These are phyloP conservation scores for Collichthys lucidus DNA, from an alignment of 2,113 vertebrate genomes.

Conservation along the genomic window DNA sequence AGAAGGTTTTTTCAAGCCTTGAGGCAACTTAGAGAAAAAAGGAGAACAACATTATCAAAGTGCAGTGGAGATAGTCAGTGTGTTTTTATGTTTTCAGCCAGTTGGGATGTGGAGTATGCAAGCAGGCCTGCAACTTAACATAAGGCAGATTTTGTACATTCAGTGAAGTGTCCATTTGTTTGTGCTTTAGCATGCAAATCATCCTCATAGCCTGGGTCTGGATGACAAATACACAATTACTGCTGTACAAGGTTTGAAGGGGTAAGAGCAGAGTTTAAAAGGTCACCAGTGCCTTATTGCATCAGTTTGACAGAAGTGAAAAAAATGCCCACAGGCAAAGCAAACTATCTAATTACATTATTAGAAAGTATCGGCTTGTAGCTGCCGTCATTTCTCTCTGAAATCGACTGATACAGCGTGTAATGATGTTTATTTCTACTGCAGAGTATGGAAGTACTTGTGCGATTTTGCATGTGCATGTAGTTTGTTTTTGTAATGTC, in stretches of 20 bases:
- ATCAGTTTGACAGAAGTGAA: conserved; percentile 1
- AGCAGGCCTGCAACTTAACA: neutral
- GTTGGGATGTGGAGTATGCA: neutral
- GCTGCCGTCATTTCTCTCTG: neutral
- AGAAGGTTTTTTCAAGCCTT: conserved; percentile 34
- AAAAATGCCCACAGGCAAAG: neutral
- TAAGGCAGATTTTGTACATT: conserved; percentile 2
- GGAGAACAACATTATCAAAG: conserved; percentile 12
- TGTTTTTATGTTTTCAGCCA: neutral
- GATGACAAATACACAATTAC: conserved; percentile 45
- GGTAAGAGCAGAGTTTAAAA: conserved; percentile 35
- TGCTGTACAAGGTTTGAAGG: conserved; percentile 31
- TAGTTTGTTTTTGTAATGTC: conserved; percentile 20
- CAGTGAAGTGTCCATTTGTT: conserved; percentile 8
- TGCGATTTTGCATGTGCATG: neutral
- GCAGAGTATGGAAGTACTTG: neutral
- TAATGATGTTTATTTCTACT: conserved; percentile 4
- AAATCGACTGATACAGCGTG: neutral
- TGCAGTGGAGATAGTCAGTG: neutral
- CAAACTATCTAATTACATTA: conserved; percentile 19
- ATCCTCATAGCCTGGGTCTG: neutral
- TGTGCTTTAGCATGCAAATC: conserved; percentile 21
- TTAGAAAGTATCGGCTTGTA: conserved; percentile 23
- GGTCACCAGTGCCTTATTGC: conserved; percentile 26
- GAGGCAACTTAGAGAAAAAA: conserved; percentile 19